phyloP scores from a whole-genome alignment of 2,888 invertebrate genomes.

The Fissipunctia ypsillon region DNA sequence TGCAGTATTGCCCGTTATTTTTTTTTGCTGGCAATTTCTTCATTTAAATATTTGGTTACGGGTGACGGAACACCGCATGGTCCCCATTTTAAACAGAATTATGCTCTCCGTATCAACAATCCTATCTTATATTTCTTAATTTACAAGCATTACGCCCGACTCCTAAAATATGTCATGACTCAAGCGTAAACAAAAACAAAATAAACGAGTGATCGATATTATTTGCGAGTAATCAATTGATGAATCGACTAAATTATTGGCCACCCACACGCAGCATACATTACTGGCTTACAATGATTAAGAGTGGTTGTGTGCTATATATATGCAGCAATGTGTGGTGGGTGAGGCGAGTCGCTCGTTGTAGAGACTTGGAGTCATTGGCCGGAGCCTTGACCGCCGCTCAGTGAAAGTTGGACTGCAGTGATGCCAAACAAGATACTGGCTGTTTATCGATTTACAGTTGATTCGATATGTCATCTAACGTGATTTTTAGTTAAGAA shows the following conservation, averaged over 20 bases:
- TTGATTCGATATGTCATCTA: conserved; percentile 41
- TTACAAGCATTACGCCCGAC: conserved; percentile 7
- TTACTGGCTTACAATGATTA: conserved; percentile 31
- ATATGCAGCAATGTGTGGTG: conserved; percentile 59
- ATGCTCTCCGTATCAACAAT: background rate
- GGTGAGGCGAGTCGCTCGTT: conserved; percentile 11
- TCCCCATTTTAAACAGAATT: background rate
- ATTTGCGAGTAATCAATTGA: conserved; percentile 47
- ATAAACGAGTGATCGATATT: conserved; percentile 47
- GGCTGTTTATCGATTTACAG: conserved; percentile 49
- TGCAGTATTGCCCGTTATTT: background rate
- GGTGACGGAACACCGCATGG: background rate
- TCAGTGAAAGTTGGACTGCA: conserved; percentile 77
- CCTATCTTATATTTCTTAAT: background rate
- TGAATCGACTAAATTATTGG: conserved; percentile 10
- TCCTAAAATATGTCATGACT: conserved; percentile 32
- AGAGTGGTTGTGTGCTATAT: conserved; percentile 6
- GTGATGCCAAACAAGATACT: conserved; percentile 56
- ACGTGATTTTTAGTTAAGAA: background rate
- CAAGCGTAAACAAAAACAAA: conserved; percentile 46
- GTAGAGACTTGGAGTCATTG: conserved; percentile 68
- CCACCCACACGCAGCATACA: conserved; percentile 30
- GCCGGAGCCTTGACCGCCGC: conserved; percentile 81
- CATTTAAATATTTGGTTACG: background rate
- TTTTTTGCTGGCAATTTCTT: background rate